Evolutionary conservation across 2,888 invertebrate species (phyloP).

Genomic region (Acleris holmiana): DNA sequence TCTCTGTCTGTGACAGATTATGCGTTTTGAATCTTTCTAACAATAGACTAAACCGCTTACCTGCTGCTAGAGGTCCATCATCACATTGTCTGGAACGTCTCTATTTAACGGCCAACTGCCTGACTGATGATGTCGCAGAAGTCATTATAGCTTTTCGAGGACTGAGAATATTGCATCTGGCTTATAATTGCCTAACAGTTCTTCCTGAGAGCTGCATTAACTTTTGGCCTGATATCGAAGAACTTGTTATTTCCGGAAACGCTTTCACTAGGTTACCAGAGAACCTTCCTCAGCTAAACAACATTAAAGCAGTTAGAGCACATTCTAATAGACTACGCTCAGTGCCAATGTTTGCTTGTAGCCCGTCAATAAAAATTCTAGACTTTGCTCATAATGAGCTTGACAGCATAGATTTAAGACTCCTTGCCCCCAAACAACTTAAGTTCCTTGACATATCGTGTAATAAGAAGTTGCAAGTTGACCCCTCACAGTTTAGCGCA

Average conservation of each 20-base stretch:
- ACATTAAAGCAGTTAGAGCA: slow-evolving; percentile 89
- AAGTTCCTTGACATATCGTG: slow-evolving; percentile 94
- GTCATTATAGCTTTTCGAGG: slow-evolving; percentile 87
- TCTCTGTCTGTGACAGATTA: slow-evolving; percentile 86
- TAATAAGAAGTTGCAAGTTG: slow-evolving; percentile 91
- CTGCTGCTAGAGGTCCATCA: slow-evolving; percentile 85
- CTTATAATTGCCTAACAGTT: slow-evolving; percentile 90
- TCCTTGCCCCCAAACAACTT: slow-evolving; percentile 91
- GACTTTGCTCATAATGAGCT: slow-evolving; percentile 94
- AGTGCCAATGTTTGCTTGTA: slow-evolving; percentile 90
- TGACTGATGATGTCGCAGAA: slow-evolving; percentile 88
- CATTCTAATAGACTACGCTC: slow-evolving; percentile 92
- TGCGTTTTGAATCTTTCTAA: slow-evolving; percentile 91
- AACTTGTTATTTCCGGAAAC: slow-evolving; percentile 92
- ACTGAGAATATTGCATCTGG: slow-evolving; percentile 89
- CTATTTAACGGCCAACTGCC: slow-evolving; percentile 90
- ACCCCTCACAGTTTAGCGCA: slow-evolving; percentile 91
- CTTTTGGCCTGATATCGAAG: slow-evolving; percentile 92
- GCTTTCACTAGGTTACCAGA: slow-evolving; percentile 90
- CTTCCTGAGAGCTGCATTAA: slow-evolving; percentile 90
- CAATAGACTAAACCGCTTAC: slow-evolving; percentile 89
- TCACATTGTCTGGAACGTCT: slow-evolving; percentile 87
- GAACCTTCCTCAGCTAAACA: slow-evolving; percentile 88
- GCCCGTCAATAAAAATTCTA: slow-evolving; percentile 89
- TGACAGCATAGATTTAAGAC: slow-evolving; percentile 90